These are phyloP conservation scores for Pogonocherus hispidulus DNA, from an alignment of 2,888 invertebrate genomes.

Conservation along the genomic window DNA sequence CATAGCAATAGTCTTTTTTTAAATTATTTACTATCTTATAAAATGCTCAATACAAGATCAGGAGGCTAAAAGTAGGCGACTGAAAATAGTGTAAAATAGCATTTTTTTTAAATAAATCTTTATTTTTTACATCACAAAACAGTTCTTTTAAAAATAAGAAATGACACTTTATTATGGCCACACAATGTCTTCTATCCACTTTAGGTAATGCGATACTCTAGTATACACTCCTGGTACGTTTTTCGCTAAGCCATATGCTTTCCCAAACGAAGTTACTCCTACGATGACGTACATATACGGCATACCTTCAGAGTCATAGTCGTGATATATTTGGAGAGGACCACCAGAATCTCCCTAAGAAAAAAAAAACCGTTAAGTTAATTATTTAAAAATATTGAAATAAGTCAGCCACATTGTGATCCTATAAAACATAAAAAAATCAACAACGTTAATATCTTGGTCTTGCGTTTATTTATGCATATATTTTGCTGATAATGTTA, in stretches of 20 bases:
- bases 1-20: too few species aligned
- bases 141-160: not conserved
- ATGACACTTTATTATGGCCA: slow-evolving; percentile 61
- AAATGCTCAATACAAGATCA: too few species aligned
- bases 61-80: too few species aligned
- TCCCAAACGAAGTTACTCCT: slow-evolving; percentile 70
- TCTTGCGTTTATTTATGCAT: too few species aligned
- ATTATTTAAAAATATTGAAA: too few species aligned
- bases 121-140: not conserved
- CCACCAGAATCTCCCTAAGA: slow-evolving; percentile 74
- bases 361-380: slow-evolving; percentile 22
- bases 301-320: slow-evolving; percentile 40
- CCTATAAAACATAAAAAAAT: too few species aligned
- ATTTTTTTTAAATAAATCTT: too few species aligned
- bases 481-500: too few species aligned
- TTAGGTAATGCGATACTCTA: slow-evolving; percentile 67
- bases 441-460: too few species aligned
- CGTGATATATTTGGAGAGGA: slow-evolving; percentile 67
- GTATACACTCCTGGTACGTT: slow-evolving; percentile 69
- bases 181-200: slow-evolving; percentile 70
- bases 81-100: too few species aligned
- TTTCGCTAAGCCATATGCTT: slow-evolving; percentile 63
- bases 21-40: too few species aligned
- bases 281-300: slow-evolving; percentile 70
- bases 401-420: too few species aligned